Conservation (phyloP, 1,140 invertebrate genomes). For the Colletes gigas region DNA sequence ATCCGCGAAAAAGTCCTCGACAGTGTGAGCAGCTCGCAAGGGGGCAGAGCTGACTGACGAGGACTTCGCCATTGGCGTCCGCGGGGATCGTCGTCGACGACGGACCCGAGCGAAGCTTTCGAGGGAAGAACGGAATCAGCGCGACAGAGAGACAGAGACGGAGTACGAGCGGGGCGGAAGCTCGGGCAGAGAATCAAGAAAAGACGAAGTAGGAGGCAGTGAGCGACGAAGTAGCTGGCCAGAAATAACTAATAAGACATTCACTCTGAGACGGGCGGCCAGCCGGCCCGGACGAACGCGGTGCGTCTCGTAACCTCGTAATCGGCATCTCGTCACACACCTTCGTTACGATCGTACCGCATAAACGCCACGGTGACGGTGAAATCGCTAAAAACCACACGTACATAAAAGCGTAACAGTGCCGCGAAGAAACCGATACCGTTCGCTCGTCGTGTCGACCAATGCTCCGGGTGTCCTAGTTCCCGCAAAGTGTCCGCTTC, state of each 20-base stretch:
- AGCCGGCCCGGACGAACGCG: conserved; percentile 80
- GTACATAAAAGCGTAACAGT: conserved; percentile 35
- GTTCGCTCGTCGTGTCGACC: neutral
- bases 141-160: neutral
- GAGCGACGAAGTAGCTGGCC: conserved; percentile 68
- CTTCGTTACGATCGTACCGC: conserved; percentile 7
- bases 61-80: neutral
- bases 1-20: conserved; percentile 19
- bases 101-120: neutral
- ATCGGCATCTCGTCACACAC: conserved; percentile 50
- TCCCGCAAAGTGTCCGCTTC: conserved; percentile 19
- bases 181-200: conserved; percentile 58
- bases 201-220: conserved; percentile 59
- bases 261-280: conserved; percentile 80
- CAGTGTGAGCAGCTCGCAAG: neutral
- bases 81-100: neutral
- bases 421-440: conserved; percentile 35
- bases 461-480: conserved; percentile 32
- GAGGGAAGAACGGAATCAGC: conserved; percentile 3
- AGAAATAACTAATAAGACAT: conserved; percentile 82
- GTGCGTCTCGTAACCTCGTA: conserved; percentile 73
- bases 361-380: neutral
- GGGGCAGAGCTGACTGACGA: conserved; percentile 26
- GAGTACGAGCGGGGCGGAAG: conserved; percentile 14
- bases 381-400: neutral